Evolutionary conservation across 2,888 invertebrate species (phyloP).

Genomic region (Linnaemya tessellans): DNA sequence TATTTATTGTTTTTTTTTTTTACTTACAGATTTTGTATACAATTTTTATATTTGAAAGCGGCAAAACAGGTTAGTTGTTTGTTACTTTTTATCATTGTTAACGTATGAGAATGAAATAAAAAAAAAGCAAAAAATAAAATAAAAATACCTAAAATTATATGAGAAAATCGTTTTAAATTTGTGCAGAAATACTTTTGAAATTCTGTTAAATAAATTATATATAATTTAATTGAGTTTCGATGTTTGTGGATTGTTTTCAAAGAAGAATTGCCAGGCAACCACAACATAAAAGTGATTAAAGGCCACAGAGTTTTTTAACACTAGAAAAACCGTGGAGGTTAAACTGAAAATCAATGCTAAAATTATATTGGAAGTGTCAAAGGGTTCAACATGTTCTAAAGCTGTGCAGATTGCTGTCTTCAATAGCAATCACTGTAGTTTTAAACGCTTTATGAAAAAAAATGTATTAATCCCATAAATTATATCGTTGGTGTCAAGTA

Average conservation of each 20-base stretch:
- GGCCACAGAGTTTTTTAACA: not conserved
- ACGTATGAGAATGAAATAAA: not conserved
- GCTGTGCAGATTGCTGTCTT: not conserved
- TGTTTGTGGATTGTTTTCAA: conserved; percentile 18
- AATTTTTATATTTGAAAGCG: conserved; percentile 59
- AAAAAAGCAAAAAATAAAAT: not conserved
- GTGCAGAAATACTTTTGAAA: conserved; percentile 20
- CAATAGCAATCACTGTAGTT: too few species aligned
- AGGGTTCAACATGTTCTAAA: not conserved
- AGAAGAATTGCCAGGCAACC: not conserved
- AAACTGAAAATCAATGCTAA: not conserved
- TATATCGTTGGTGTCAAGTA: too few species aligned
- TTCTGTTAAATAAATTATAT: conserved; percentile 28
- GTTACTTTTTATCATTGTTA: conserved; percentile 2
- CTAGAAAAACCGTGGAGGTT: not conserved
- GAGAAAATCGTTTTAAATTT: conserved; percentile 19
- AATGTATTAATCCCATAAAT: too few species aligned
- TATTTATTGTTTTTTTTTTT: conserved; percentile 1
- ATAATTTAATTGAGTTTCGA: conserved; percentile 54
- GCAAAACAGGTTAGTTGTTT: conserved; percentile 63
- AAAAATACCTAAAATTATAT: conserved; percentile 3
- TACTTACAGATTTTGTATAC: conserved; percentile 59
- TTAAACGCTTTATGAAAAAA: too few species aligned
- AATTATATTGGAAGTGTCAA: not conserved
- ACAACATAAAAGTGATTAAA: not conserved